phyloP scores from a whole-genome alignment of 2,113 vertebrate species.

The Brachypteracias leptosomus region DNA sequence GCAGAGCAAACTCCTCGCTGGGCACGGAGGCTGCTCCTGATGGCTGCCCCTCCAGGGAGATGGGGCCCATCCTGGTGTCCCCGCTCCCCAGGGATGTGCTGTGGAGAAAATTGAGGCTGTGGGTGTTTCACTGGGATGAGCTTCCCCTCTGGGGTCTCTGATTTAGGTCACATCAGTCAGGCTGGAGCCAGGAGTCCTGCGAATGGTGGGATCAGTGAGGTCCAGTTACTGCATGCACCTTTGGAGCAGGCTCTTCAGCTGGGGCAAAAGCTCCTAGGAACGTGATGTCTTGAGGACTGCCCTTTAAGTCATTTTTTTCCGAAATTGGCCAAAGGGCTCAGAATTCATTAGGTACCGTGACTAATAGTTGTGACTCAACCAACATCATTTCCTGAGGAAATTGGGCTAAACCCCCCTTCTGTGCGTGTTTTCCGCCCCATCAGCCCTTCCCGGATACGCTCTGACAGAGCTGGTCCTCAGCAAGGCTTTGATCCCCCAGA shows the following conservation, averaged over 20 bases:
- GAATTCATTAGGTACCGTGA: conserved; percentile 23
- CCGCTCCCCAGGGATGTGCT: accelerated
- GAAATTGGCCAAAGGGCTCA: conserved; percentile 19
- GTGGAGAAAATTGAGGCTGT: accelerated
- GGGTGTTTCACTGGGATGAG: background rate
- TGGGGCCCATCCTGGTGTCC: accelerated
- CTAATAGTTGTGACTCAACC: conserved; percentile 43
- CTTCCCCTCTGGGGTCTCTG: background rate
- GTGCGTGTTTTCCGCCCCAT: background rate
- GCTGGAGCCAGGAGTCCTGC: background rate
- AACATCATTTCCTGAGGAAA: conserved; percentile 58
- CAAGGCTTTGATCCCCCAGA: conserved; percentile 5
- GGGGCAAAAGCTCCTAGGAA: background rate
- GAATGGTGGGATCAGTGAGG: accelerated
- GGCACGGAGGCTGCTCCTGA: background rate
- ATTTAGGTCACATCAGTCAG: background rate
- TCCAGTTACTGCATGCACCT: accelerated
- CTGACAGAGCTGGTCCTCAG: background rate
- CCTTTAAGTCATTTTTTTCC: background rate
- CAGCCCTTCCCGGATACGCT: background rate
- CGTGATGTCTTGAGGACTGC: accelerated
- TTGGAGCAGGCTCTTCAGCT: accelerated
- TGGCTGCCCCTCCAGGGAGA: accelerated
- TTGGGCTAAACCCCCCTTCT: background rate
- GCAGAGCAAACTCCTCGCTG: accelerated